Conservation (phyloP, 2,888 invertebrate species). For the Lasioglossum calceatum region DNA sequence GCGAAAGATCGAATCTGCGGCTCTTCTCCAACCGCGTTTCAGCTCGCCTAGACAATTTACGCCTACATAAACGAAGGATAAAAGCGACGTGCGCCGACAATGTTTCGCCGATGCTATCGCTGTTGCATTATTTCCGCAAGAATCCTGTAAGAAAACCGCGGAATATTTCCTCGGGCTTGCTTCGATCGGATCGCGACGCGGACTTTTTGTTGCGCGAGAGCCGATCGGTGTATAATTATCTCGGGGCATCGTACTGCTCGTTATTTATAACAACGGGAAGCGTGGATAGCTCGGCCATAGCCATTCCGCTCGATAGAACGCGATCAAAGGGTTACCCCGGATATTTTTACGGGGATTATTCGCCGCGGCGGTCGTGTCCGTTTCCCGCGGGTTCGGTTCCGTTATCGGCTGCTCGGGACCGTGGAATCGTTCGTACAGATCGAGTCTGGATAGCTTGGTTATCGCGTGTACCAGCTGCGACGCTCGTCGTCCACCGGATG, state of each 20-base stretch:
- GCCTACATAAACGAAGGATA: not conserved
- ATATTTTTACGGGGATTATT: constrained; percentile 23
- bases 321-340: constrained; percentile 28
- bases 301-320: constrained; percentile 21
- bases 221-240: constrained; percentile 27
- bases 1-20: not conserved
- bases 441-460: constrained; percentile 8
- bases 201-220: constrained; percentile 11
- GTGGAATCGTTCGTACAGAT: not conserved
- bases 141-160: not conserved
- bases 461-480: constrained; percentile 23
- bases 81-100: not conserved
- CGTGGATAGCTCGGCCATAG: not conserved
- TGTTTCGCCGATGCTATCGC: not conserved
- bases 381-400: not conserved
- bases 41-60: not conserved
- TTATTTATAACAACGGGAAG: constrained; percentile 51
- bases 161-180: not conserved
- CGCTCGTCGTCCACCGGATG: constrained; percentile 37
- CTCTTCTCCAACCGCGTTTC: not conserved
- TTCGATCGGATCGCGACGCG: not conserved
- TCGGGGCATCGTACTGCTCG: constrained; percentile 28
- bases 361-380: not conserved
- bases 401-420: not conserved
- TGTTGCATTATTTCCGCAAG: not conserved